A percentile compares a stretch with the other conserved stretches of the same genome.
phyloP scores from a whole-genome alignment of 2,797 vertebrate genomes.

The Falco biarmicus region DNA sequence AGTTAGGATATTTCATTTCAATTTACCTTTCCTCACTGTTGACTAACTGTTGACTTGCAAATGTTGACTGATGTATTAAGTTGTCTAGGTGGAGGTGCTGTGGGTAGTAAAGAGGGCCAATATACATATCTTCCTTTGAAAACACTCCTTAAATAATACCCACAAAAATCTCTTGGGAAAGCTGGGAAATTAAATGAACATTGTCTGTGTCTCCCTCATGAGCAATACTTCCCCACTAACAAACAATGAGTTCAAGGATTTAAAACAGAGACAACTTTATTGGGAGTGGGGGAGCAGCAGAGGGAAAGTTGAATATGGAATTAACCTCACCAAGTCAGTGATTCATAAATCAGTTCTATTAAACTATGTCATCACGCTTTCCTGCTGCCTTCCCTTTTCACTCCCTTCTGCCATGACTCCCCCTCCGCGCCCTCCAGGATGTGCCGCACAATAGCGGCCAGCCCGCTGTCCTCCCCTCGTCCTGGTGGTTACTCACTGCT shows the following conservation, averaged over 20 bases:
- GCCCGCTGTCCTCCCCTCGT: not conserved
- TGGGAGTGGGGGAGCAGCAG: not conserved
- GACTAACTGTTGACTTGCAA: constrained; percentile 46
- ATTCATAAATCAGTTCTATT: constrained; percentile 57
- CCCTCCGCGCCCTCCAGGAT: not conserved
- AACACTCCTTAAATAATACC: constrained; percentile 42
- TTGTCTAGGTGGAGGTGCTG: constrained; percentile 8
- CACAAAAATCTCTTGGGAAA: constrained; percentile 25
- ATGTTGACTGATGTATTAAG: constrained; percentile 48
- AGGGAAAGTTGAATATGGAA: constrained; percentile 41
- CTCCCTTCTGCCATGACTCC: not conserved
- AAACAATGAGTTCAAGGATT: constrained; percentile 62
- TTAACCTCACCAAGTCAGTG: constrained; percentile 43
- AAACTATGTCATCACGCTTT: constrained; percentile 51
- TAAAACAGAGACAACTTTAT: constrained; percentile 33
- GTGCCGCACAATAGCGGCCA: not conserved
- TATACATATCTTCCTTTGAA: not conserved
- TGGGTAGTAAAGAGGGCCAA: not conserved
- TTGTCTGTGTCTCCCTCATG: constrained; percentile 51
- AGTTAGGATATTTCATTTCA: constrained; percentile 12
- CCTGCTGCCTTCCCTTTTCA: constrained; percentile 15
- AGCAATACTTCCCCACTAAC: constrained; percentile 60
- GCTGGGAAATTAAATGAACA: constrained; percentile 42
- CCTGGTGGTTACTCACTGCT: constrained; percentile 22
- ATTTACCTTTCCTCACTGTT: constrained; percentile 31